Base-by-base conservation (phyloP, 2,113 vertebrate species). In the Nothoprocta pentlandii region DNA sequence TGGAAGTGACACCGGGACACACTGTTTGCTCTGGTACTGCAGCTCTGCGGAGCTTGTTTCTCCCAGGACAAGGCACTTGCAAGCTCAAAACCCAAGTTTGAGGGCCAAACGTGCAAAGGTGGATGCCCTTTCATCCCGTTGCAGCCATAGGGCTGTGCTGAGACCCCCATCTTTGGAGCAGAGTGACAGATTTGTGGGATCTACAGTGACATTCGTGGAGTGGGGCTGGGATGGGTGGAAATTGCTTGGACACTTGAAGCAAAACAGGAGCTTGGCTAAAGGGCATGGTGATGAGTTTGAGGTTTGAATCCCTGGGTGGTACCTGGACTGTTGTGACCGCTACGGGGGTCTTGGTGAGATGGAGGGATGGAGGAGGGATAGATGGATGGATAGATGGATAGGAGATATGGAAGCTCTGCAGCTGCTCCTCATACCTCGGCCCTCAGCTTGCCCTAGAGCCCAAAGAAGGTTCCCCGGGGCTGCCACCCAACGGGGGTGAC, bases 191-290 rank as follows among this genome's bases (percentile, higher is more conserved):
- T 16, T 3, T 76, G 67, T 34, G 85, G 68, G 70, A 34, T 3
- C 47, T 71, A 91, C 91, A 56, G 1, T 4, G 10, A 16, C 25
- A 53, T 46, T 66, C 62, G 32, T 4, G 3, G 4, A 2, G 5
- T 0, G 4, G 7, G 4, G 5, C 0, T 5, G 7, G 4, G 4
- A 54, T 30, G 4, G 11, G 78, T 22, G 30, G 39, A 76, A 83
- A 61, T 49, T 39, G 34, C 4, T 9, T 1, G 4, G 36, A 21
- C 47, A 49, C 63, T 54, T 26, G 46, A 62, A 83, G 16, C 8
- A 64, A 73, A 17, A 10, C 12, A 42, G 82, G 59, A 23, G 9
- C 30, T 22, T 39, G 41, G 56, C 32, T 28, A 59, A 54, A 66
- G 62, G 44, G 14, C 47, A 19, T 32, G 8, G 6, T 2, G 67